A percentile compares a stretch with the other conserved stretches of the same genome.
Conservation (phyloP, 2,797 vertebrate species). For the Lagocephalus sceleratus region DNA sequence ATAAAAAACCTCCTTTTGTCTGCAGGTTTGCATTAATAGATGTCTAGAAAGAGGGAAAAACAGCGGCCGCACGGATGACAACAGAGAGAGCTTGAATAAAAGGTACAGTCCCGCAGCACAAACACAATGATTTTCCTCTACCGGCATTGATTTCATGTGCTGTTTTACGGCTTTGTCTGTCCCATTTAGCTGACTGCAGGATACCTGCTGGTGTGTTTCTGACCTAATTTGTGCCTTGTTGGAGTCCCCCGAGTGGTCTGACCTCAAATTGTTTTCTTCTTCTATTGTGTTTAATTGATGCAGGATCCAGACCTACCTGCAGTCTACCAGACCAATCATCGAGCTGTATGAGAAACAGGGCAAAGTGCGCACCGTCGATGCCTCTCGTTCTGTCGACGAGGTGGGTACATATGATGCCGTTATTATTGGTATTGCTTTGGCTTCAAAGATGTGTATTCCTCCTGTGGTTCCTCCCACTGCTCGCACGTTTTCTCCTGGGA, state of each 20-base stretch:
- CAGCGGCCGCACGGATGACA: constrained; percentile 95
- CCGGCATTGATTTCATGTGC: constrained; percentile 17
- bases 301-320: constrained; percentile 94
- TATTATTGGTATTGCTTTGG: background rate
- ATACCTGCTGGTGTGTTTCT: constrained; percentile 51
- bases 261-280: constrained; percentile 43
- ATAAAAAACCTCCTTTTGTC: background rate
- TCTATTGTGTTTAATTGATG: constrained; percentile 12
- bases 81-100: constrained; percentile 93
- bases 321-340: constrained; percentile 94
- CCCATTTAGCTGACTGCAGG: constrained; percentile 39
- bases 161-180: constrained; percentile 31
- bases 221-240: constrained; percentile 50
- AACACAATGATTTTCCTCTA: background rate
- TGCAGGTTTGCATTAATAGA: constrained; percentile 87
- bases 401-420: constrained; percentile 69
- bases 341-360: constrained; percentile 86
- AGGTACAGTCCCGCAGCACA: constrained; percentile 72
- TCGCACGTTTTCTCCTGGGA: too few species aligned
- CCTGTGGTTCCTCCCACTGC: too few species aligned
- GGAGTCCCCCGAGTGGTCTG: constrained; percentile 41
- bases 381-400: constrained; percentile 86
- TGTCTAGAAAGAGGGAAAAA: constrained; percentile 95
- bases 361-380: constrained; percentile 91
- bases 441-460: too few species aligned